These are phyloP conservation scores for Chitala chitala DNA, from an alignment of 2,113 vertebrate species.

Conservation along the genomic window DNA sequence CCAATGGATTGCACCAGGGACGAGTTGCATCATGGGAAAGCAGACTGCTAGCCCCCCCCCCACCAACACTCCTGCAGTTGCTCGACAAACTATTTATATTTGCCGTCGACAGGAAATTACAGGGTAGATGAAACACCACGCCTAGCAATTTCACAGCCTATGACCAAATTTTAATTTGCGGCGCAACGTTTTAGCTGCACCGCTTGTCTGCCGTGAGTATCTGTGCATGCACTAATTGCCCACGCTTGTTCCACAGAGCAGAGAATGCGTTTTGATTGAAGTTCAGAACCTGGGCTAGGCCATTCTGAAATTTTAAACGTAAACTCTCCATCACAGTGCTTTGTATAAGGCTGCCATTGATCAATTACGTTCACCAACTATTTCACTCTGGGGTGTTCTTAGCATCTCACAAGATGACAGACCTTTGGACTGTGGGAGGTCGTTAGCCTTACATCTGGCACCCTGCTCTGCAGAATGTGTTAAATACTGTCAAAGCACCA, in stretches of 20 bases:
- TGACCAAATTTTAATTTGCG: slow-evolving; percentile 13
- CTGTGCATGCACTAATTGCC: not conserved
- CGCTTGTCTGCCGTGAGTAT: not conserved
- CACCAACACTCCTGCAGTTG: not conserved
- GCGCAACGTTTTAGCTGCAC: not conserved
- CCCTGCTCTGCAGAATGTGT: too few relatives aligned
- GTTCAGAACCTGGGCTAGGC: not conserved
- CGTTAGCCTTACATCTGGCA: too few relatives aligned
- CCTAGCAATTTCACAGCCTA: slow-evolving; percentile 16
- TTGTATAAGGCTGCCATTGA: too few relatives aligned
- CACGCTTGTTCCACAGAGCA: not conserved
- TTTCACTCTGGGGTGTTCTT: too few relatives aligned
- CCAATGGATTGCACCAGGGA: not conserved
- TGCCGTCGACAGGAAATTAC: slow-evolving; percentile 19
- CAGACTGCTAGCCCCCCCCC: not conserved
- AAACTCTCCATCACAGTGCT: too few relatives aligned
- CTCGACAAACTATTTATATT: too few relatives aligned
- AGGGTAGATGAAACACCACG: not conserved
- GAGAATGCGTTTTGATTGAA: not conserved
- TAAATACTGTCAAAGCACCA: too few relatives aligned
- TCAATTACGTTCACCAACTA: too few relatives aligned
- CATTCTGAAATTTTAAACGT: too few relatives aligned
- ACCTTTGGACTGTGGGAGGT: too few relatives aligned
- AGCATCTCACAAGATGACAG: too few relatives aligned
- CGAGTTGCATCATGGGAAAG: not conserved